Conservation (phyloP, 1,140 invertebrate genomes). For the Camponotus vicinus region DNA sequence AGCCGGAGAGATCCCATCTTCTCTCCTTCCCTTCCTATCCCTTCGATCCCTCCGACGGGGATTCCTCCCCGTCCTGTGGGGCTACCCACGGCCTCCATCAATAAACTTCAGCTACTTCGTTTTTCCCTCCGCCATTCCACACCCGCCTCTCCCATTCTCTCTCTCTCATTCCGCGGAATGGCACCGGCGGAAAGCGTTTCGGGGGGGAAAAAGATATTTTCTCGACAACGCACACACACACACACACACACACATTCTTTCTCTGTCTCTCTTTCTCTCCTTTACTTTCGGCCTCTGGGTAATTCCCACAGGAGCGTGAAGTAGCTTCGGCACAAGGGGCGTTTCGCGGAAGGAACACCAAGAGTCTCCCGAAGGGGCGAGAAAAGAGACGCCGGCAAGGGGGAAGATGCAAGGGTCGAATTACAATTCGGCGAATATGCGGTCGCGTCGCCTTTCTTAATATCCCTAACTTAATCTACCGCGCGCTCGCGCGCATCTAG, state of each 20-base stretch:
- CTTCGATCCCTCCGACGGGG: slow-evolving; percentile 45
- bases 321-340: slow-evolving; percentile 61
- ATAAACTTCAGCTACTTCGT: slow-evolving; percentile 64
- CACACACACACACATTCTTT: background rate
- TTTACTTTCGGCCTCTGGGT: slow-evolving; percentile 4
- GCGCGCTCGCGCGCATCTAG: slow-evolving; percentile 30
- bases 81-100: slow-evolving; percentile 60
- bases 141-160: slow-evolving; percentile 54
- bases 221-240: slow-evolving; percentile 21
- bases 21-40: background rate
- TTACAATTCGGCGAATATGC: slow-evolving; percentile 63
- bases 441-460: slow-evolving; percentile 61
- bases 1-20: slow-evolving; percentile 29
- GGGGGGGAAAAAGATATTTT: slow-evolving; percentile 52
- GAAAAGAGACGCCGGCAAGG: slow-evolving; percentile 25
- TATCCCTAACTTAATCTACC: slow-evolving; percentile 58
- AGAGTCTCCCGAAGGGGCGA: slow-evolving; percentile 49
- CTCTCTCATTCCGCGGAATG: slow-evolving; percentile 57
- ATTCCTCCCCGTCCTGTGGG: slow-evolving; percentile 53
- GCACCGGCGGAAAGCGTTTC: slow-evolving; percentile 56
- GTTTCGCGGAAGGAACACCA: slow-evolving; percentile 55
- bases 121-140: slow-evolving; percentile 55
- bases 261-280: background rate
- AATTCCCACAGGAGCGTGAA: slow-evolving; percentile 58
- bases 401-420: slow-evolving; percentile 47